Conservation (phyloP, 2,888 invertebrate genomes). For the Merodon equestris region DNA sequence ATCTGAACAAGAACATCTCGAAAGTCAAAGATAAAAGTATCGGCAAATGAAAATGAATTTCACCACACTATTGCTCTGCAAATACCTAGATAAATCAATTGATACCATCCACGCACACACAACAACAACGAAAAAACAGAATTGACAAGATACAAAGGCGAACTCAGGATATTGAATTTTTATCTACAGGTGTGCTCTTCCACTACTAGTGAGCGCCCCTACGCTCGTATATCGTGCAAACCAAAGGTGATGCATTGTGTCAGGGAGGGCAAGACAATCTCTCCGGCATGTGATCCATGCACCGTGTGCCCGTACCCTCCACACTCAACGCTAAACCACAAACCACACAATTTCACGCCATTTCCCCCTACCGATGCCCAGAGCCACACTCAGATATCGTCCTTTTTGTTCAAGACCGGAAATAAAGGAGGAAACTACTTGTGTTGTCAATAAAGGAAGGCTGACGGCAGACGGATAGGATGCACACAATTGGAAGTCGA, state of each 20-base stretch:
- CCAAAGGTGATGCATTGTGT: conserved; percentile 44
- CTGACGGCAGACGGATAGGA: conserved; percentile 27
- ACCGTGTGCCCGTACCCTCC: too few relatives aligned
- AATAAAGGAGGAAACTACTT: conserved; percentile 65
- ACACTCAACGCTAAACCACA: conserved; percentile 15
- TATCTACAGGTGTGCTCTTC: conserved; percentile 70
- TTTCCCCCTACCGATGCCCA: conserved; percentile 17
- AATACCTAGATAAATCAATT: conserved; percentile 59
- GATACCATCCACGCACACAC: conserved; percentile 22
- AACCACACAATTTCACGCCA: conserved; percentile 67
- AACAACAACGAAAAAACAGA: conserved; percentile 14
- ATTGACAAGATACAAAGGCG: conserved; percentile 47
- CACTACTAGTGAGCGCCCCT: conserved; percentile 15
- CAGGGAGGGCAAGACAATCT: conserved; percentile 22
- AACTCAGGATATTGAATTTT: conserved; percentile 72
- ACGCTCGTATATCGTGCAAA: conserved; percentile 22
- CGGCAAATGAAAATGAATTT: conserved; percentile 51
- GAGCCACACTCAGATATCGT: conserved; percentile 6
- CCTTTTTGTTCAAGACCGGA: conserved; percentile 56
- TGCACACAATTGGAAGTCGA: conserved; percentile 51
- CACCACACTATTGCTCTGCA: conserved; percentile 15
- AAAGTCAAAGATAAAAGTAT: conserved; percentile 51
- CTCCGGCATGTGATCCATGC: conserved; percentile 14
- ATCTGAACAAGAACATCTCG: conserved; percentile 25
- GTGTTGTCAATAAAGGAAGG: conserved; percentile 55